These are phyloP conservation scores for Colostygia pectinataria DNA, from an alignment of 2,888 invertebrate genomes.

Conservation along the genomic window DNA sequence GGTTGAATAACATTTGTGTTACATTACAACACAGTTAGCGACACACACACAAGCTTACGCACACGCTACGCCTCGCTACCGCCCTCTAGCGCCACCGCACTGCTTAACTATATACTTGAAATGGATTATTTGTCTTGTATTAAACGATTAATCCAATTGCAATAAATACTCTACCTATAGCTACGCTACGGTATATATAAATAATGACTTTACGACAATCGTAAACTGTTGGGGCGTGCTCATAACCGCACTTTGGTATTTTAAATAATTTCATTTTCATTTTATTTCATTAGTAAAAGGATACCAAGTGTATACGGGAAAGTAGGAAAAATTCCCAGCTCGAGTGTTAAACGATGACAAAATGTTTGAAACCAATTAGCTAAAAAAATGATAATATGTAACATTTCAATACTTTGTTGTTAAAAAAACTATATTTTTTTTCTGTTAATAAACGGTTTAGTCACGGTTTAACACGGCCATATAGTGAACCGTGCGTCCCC, in stretches of 20 bases:
- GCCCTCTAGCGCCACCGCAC: conserved; percentile 27
- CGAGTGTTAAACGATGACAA: not conserved
- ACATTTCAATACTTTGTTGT: too few species aligned
- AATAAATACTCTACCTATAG: conserved; percentile 35
- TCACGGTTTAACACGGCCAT: too few species aligned
- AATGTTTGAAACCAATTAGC: too few species aligned
- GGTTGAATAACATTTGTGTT: conserved; percentile 20
- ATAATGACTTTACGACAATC: conserved; percentile 30
- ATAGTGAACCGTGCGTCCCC: too few species aligned
- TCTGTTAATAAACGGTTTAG: too few species aligned
- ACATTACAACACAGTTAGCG: conserved; percentile 33
- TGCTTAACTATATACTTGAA: not conserved
- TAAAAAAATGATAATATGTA: too few species aligned
- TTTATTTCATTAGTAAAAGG: too few species aligned
- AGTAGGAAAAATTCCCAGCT: conserved; percentile 1
- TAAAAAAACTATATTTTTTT: too few species aligned
- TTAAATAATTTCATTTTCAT: too few species aligned
- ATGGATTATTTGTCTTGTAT: not conserved
- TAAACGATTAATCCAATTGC: conserved; percentile 2
- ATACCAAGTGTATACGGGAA: conserved; percentile 7
- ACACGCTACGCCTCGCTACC: conserved; percentile 31
- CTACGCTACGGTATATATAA: conserved; percentile 35
- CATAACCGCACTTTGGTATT: conserved; percentile 44
- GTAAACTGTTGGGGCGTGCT: conserved; percentile 28
- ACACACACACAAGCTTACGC: conserved; percentile 36